Evolutionary conservation across 2,888 invertebrate genomes (phyloP).

Genomic region (Merodon equestris): DNA sequence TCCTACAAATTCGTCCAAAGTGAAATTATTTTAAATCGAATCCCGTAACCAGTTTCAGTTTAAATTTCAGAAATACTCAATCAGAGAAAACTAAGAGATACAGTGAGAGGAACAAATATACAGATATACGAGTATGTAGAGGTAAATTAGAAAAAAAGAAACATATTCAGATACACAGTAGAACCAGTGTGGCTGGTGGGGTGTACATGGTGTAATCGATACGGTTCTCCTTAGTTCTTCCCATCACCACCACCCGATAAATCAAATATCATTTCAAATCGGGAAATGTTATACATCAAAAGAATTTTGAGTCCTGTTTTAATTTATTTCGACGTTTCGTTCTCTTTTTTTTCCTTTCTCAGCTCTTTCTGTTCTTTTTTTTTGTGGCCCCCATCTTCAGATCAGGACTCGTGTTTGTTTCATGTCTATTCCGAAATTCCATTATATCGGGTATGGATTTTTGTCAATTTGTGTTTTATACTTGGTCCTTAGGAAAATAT

Average conservation of each 20-base stretch:
- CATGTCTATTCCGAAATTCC: conserved; percentile 40
- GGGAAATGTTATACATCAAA: conserved; percentile 59
- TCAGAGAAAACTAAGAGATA: no score
- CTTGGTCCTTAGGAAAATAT: no score
- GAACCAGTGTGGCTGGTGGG: no score
- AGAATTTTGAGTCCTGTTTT: conserved; percentile 57
- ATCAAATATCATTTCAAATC: conserved; percentile 62
- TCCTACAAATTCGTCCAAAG: no score
- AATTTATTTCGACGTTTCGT: conserved; percentile 51
- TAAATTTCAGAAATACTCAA: no score
- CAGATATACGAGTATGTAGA: no score
- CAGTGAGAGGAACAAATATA: no score
- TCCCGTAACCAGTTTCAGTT: no score
- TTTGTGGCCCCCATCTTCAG: conserved; percentile 16
- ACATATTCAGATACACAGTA: no score
- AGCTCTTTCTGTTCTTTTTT: conserved; percentile 18
- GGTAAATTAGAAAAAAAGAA: no score
- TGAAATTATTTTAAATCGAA: no score
- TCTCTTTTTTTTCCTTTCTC: conserved; percentile 4
- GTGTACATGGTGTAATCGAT: conserved; percentile 51
- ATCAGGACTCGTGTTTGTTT: conserved; percentile 25
- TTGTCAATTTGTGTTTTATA: conserved; percentile 30
- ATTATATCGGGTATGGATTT: conserved; percentile 31
- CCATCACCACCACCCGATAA: conserved; percentile 49
- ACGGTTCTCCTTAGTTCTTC: conserved; percentile 1